phyloP scores from a whole-genome alignment of 1,140 invertebrate species.

The Tetranychus urticae region DNA sequence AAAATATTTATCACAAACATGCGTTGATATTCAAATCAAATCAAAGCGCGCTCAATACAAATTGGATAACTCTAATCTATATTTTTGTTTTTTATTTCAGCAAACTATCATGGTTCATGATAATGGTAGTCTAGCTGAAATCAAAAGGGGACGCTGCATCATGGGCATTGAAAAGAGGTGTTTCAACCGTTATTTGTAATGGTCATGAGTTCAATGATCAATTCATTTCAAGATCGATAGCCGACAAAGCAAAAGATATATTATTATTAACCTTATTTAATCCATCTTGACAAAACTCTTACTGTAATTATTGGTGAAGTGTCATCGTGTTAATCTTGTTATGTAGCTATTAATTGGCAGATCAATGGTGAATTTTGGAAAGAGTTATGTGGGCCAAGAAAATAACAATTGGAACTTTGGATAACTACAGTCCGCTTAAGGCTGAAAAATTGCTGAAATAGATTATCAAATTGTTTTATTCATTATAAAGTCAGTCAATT shows the following conservation, averaged over 20 bases:
- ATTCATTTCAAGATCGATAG: conserved; percentile 85
- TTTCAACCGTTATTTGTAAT: conserved; percentile 92
- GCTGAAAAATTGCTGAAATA: too few relatives aligned
- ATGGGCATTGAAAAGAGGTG: conserved; percentile 81
- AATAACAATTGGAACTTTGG: too few relatives aligned
- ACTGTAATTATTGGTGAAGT: too few relatives aligned
- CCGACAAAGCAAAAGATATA: conserved; percentile 44
- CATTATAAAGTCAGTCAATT: too few relatives aligned
- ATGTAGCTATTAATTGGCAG: too few relatives aligned
- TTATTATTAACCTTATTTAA: conserved; percentile 27
- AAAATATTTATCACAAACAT: neutral
- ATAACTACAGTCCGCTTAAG: too few relatives aligned
- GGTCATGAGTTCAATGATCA: conserved; percentile 70
- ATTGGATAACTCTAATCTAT: too few relatives aligned
- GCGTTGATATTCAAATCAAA: neutral
- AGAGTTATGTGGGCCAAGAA: too few relatives aligned
- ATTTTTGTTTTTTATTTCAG: conserved; percentile 19
- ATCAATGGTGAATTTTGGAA: too few relatives aligned
- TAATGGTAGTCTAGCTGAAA: conserved; percentile 91
- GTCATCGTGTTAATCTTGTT: too few relatives aligned
- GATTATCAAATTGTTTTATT: too few relatives aligned
- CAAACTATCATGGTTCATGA: conserved; percentile 74
- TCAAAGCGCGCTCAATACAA: neutral
- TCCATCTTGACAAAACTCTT: too few relatives aligned
- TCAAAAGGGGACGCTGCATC: conserved; percentile 71